Conservation (phyloP, 2,888 invertebrate genomes). For the Mycogona germanica region DNA sequence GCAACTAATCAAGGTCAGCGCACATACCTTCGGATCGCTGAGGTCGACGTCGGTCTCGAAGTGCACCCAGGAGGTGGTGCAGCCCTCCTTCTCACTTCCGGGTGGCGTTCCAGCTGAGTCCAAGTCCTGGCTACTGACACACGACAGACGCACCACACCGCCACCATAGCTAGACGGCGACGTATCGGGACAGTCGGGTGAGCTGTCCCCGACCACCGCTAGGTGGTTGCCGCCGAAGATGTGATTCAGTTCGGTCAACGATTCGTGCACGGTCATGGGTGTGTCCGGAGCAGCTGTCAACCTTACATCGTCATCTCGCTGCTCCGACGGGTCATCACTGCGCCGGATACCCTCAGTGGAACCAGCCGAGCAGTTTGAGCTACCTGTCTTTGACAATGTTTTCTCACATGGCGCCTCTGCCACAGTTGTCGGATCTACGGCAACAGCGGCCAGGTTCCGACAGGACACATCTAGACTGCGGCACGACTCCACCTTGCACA, state of each 20-base stretch:
- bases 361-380: too few species aligned
- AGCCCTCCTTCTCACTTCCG: slow-evolving; percentile 30
- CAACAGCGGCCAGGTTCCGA: slow-evolving; percentile 2
- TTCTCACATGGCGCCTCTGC: too few species aligned
- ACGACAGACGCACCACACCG: background rate
- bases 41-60: slow-evolving; percentile 64
- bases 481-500: slow-evolving; percentile 65
- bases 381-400: too few species aligned
- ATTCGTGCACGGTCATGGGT: slow-evolving; percentile 1
- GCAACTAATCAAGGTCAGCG: too few species aligned
- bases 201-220: background rate
- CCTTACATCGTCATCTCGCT: too few species aligned
- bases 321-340: slow-evolving; percentile 10
- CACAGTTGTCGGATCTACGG: background rate
- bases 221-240: too few species aligned
- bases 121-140: background rate
- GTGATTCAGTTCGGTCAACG: slow-evolving; percentile 6
- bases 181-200: background rate
- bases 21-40: slow-evolving; percentile 59
- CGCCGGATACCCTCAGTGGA: too few species aligned
- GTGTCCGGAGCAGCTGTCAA: too few species aligned
- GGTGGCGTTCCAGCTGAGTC: background rate
- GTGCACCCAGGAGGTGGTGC: slow-evolving; percentile 65
- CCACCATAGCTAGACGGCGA: background rate
- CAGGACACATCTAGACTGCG: slow-evolving; percentile 55